Evolutionary conservation across 2,113 vertebrate species (phyloP), one percentile per base, ranked within the genome.

Genomic region (Menidia beryllina): DNA sequence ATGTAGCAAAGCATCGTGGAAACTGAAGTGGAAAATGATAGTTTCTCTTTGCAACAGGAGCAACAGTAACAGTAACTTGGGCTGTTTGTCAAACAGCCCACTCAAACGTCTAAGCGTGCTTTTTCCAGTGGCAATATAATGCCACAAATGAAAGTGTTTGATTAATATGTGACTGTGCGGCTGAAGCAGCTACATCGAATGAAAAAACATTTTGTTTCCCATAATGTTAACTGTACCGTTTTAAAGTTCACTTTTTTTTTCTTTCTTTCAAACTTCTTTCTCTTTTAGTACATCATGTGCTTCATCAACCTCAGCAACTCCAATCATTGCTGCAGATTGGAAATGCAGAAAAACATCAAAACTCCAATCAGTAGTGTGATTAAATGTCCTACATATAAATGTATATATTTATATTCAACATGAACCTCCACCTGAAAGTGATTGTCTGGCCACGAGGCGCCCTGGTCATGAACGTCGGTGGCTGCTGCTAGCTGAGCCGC

Each of bases 351-450:
- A 78, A 73, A 69, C 58, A 75, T 62, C 19, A 53, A 41, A 67
- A 69, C 58, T 76, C 20, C 39, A 48, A 84, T 76, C 67, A 72
- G 67, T 80, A 54, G 62, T 48, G 68, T 64, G 70, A 68, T 70
- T 77, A 21, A 60, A 66, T 76, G 68, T 81, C 63, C 53, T 58
- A 58, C 60, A 67, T 75, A 53, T n/a, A n/a, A n/a, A n/a, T n/a
- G n/a, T n/a, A n/a, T n/a, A n/a, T n/a, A n/a, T n/a, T n/a, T n/a
- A n/a, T 56, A 72, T 56, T 38, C 61, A 71, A 68, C 57, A 56
- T 75, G 69, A 55, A 84, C 58, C 71, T 82, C 81, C 79, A 80
- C 81, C 83, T 72, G 51, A 21, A 60, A 59, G 67, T 67, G 72
- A 79, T 77, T 79, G 63, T 80, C 14, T 27, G 62, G n/a, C 48